Evolutionary conservation across 1,140 invertebrate species (phyloP), one percentile per base, ranked within the genome.

Genomic region (Drosophila rhopaloa): DNA sequence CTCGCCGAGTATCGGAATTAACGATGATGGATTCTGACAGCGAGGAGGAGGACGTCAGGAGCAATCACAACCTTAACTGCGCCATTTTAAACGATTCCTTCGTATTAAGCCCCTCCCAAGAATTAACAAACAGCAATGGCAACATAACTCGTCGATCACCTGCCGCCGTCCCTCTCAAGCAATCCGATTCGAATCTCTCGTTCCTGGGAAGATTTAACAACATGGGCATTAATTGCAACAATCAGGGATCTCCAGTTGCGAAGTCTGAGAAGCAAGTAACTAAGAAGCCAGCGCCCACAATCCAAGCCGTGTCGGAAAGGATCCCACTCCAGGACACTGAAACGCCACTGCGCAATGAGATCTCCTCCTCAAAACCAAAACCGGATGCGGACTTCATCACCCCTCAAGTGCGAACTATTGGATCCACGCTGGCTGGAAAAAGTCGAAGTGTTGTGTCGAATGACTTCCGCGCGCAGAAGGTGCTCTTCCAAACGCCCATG

Each of bases 1-100:
- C 92, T 1, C 77, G 91, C 14, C 58, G 90, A 1, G 65, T 71
- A 3, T 78, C 80, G 0, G 91, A 92, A 63, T 51, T 92, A 46
- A 58, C 80, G 1, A 67, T 81, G 41, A 48, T 90, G 50, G 80
- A 92, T 41, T 91, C 85, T 5, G 90, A 91, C 59, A 91, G 90
- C 9, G 91, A 91, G 6, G 91, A 92, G 47, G 81, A 92, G 8
- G 88, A 91, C 11, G 54, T 48, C 24, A 76, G 55, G 41, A 81
- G 61, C 37, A 68, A 77, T 29, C 79, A 86, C 44, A 92, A 92
- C 41, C 57, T 92, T 1, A 92, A 92, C 58, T 92, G 89, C 51
- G 92, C 92, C 24, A 89, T 92, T 10, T 44, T 92, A 0, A 91
- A 92, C 65, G 91, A 92, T 50, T 92, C 91, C 2, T 92, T 92